phyloP scores from a whole-genome alignment of 2,888 invertebrate species.

The Drosophila demipolita region DNA sequence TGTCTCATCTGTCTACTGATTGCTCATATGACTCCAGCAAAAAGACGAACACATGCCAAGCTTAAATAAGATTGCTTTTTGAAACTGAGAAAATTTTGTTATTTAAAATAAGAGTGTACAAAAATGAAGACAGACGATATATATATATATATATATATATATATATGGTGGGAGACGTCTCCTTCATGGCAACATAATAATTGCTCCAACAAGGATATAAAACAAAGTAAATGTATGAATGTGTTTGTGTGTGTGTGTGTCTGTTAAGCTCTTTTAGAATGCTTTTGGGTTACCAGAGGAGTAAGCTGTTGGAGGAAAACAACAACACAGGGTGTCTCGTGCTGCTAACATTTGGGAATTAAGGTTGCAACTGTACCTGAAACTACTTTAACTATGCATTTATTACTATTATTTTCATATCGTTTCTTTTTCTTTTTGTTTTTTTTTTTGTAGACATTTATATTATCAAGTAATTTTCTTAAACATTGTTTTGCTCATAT shows the following conservation, averaged over 20 bases:
- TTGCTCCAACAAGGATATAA: background rate
- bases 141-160: background rate
- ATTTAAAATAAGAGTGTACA: background rate
- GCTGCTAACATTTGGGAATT: conserved; percentile 16
- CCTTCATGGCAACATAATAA: background rate
- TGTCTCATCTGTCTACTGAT: background rate
- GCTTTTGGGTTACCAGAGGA: conserved; percentile 16
- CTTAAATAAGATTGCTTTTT: too few species aligned
- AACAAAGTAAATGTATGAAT: background rate
- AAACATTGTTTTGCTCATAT: conserved; percentile 36
- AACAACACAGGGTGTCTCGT: conserved; percentile 40
- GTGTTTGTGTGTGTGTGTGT: conserved; percentile 10
- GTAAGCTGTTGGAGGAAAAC: background rate
- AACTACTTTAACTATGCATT: conserved; percentile 59
- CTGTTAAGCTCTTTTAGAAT: conserved; percentile 50
- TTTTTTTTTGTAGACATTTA: conserved; percentile 26
- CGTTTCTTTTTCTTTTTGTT: conserved; percentile 7
- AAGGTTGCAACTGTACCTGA: conserved; percentile 44
- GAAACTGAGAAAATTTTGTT: background rate
- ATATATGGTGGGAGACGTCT: background rate
- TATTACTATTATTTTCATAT: conserved; percentile 23
- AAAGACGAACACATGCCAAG: too few species aligned
- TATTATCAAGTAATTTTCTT: conserved; percentile 30
- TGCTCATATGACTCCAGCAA: background rate
- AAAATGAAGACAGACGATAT: background rate